Evolutionary conservation across 2,797 vertebrate genomes (phyloP), one percentile per base, ranked within the genome.

Genomic region (Trachops cirrhosus): DNA sequence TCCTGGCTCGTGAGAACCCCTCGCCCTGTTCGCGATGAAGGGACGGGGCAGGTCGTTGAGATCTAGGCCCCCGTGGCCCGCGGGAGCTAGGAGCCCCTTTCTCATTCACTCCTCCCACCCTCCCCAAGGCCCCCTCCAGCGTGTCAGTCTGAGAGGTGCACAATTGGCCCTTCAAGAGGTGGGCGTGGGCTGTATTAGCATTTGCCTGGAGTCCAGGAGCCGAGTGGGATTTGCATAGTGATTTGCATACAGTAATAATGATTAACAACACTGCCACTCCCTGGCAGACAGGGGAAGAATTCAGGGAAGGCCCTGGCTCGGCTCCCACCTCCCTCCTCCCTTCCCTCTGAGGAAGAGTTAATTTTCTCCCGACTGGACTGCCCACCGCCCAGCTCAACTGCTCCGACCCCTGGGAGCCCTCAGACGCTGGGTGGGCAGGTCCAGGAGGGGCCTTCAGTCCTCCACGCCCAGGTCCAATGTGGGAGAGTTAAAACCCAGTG

Each of bases 191-290:
- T 64, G 16, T 12, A 80, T 96, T 92, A 88, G 92, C 79, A 29
- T 96, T 95, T 96, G 95, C 93, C 86, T 19, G 71, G 62, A 96
- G 96, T 96, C 96, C 89, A 48, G 16, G 64, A 79, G 88, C 52
- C 37, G 29, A 82, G 89, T 74, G 86, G 22, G 68, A 97, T 98
- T 97, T 97, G 95, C 96, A 97, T 97, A 67, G 48, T 90, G 67
- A 97, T 97, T 97, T 97, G 89, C 97, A 98, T 97, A 96, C 95
- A 92, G 96, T 93, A 96, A 96, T 97, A 97, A 97, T 96, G 97
- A 97, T 98, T 97, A 97, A 96, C 97, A 97, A 98, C 89, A 98
- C 95, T 97, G 97, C 97, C 97, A 96, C 97, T 98, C 96, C 97
- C 97, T 98, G 97, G 97, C 96, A 97, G 94, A 97, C 89, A 1